A percentile compares a stretch with the other conserved stretches of the same genome.
Evolutionary conservation across 2,113 vertebrate genomes (phyloP).

Genomic region (Notothenia coriiceps): DNA sequence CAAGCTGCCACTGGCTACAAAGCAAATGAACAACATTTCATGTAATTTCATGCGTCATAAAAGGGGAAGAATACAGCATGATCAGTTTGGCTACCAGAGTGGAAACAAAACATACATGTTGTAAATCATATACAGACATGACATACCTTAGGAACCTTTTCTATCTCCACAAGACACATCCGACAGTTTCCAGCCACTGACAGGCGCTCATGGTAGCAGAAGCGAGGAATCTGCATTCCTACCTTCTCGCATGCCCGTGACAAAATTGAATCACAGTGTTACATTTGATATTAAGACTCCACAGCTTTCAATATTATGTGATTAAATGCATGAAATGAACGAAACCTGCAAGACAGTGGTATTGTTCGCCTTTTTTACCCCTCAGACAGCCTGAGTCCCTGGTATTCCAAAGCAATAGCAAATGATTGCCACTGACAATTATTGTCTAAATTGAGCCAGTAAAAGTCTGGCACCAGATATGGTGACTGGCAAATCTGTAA

Average conservation of each 20-base stretch:
- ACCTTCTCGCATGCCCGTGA: constrained; percentile 92
- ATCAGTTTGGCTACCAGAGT: not conserved
- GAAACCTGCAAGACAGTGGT: constrained; percentile 93
- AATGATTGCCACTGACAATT: not conserved
- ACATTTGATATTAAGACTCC: not conserved
- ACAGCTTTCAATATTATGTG: not conserved
- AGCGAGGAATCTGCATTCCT: constrained; percentile 95
- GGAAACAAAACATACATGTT: not conserved
- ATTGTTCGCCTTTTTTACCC: no score
- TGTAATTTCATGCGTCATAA: not conserved
- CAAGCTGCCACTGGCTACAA: constrained; percentile 94
- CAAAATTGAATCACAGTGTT: constrained; percentile 28
- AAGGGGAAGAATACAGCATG: not conserved
- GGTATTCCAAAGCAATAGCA: not conserved
- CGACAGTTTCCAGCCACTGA: constrained; percentile 96
- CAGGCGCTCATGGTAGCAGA: constrained; percentile 96
- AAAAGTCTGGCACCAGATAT: constrained; percentile 40
- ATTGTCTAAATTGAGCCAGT: constrained; percentile 24
- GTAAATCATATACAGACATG: not conserved
- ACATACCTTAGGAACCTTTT: constrained; percentile 94
- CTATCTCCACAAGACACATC: constrained; percentile 98
- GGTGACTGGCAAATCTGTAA: constrained; percentile 54
- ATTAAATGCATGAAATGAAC: not conserved
- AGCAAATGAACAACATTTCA: constrained; percentile 17
- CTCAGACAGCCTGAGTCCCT: no score